Evolutionary conservation across 92 coral and sea anemone genomes (phyloP), one percentile per base, ranked within the genome.

Genomic region (Heteractis magnifica): DNA sequence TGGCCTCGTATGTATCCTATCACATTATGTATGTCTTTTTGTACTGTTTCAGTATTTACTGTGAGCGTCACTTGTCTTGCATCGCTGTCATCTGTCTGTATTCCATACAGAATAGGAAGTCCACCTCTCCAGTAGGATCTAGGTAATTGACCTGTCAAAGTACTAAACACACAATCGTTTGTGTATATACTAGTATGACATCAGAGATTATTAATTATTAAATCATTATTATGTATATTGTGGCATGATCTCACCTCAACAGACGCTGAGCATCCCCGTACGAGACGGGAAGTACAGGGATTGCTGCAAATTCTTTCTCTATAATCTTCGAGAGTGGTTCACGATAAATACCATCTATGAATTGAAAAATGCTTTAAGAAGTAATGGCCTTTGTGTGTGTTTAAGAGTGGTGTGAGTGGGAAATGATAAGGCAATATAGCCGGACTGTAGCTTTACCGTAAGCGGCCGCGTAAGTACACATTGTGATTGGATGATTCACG

Each of bases 221-320:
- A 73, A 34, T 58, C 64, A 58, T 58, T 13, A n/a, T 58, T 58
- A 4, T 23, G 20, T 5, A 34, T 2, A 34, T 2, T 34, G 44
- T 34, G 44, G 9, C 26, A 15, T 26, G 50, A 10, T 20, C 55
- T 52, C 86, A 89, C 92, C 82, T 86, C 65, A 89, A 77, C 75
- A 92, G 74, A 19, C 80, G 81, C 56, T 65, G 65, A 50, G 95
- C 95, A 58, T 92, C 93, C 16, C 91, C 87, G 75, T 87, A 92
- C 3, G 95, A 90, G 79, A 92, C 77, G 5, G 95, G 91, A 70
- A 87, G 73, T 10, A 83, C 87, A 20, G 95, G 93, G 21, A 92
- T 92, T 60, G 62, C 12, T 0, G 86, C 88, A 55, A 92, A 65
- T 6, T 34, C 52, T 51, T 80, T 51, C 52, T 74, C 51, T 7